Evolutionary conservation across 23 tunicate genomes (phyloP).

Genomic region (Ciona savignyi): DNA sequence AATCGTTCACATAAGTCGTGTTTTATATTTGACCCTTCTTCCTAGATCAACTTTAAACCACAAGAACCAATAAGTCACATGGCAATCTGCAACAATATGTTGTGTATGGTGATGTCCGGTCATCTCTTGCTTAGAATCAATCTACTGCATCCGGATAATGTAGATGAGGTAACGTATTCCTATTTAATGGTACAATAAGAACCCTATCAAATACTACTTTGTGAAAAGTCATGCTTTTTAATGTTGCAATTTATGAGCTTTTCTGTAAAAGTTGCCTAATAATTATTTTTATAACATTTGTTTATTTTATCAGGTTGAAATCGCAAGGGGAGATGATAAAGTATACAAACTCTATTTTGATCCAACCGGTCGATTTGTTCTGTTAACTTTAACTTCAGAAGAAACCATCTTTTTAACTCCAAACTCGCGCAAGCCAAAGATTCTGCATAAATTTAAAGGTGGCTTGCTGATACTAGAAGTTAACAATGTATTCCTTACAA

Average conservation of each 20-base stretch:
- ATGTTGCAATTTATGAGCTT: too few species aligned
- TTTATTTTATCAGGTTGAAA: slow-evolving; percentile 44
- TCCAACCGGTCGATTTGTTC: slow-evolving; percentile 57
- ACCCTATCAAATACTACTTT: too few species aligned
- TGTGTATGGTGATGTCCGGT: slow-evolving; percentile 77
- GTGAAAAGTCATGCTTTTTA: too few species aligned
- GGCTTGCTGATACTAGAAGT: too few species aligned
- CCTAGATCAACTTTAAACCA: slow-evolving; percentile 75
- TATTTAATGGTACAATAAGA: not conserved
- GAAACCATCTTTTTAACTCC: slow-evolving; percentile 70
- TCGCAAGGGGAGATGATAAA: slow-evolving; percentile 50
- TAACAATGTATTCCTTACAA: too few species aligned
- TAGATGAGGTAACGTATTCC: slow-evolving; percentile 52
- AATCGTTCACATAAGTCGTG: not conserved
- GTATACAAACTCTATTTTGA: slow-evolving; percentile 79
- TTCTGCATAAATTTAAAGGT: slow-evolving; percentile 85
- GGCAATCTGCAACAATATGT: slow-evolving; percentile 63
- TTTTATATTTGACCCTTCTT: not conserved
- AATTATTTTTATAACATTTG: not conserved
- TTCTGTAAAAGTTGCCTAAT: not conserved
- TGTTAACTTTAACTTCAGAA: slow-evolving; percentile 41
- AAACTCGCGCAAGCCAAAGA: slow-evolving; percentile 62
- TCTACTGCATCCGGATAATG: slow-evolving; percentile 47
- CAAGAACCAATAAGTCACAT: slow-evolving; percentile 66
- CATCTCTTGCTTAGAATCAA: slow-evolving; percentile 45